Base-by-base conservation (phyloP, 2,888 invertebrate genomes). In the Xiphydria camelus region DNA sequence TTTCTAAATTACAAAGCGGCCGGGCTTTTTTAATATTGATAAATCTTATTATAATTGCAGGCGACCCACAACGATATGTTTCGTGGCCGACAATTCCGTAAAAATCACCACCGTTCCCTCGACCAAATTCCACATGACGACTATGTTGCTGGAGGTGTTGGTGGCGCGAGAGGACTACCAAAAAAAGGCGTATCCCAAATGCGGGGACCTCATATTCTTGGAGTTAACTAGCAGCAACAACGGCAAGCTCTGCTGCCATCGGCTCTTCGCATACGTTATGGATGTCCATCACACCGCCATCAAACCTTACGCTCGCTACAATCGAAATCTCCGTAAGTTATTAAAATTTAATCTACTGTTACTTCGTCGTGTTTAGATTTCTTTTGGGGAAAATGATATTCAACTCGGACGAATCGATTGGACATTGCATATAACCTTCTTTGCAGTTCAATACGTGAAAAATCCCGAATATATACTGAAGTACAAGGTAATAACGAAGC, bases 171-270 rank as follows among this genome's bases (percentile, higher is more conserved):
- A 55, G 6, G 61, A 68, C 7, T 12, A 57, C 0, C 14, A 44
- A 4, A 49, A 29, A 2, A 55, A 61, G 33, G 33, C 19, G 3
- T 52, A 63, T 42, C 71, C 74, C 1, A 41, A 42, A 23, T 60
- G 41, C 10, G 75, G 74, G 0, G 72, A 75, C 36, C 49, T 75
- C 10, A 57, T 73, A 2, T 58, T 57, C 20, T 52, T 75, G 10
- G 66, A 70, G 33, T 64, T 68, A 20, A 33, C 23, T 0, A 49
- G 51, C 3, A 55, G 47, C 21, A 42, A 38, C n/a, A 35, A 44
- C 5, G 43, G 20, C 1, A 46, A 29, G 5, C 52, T 48, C 7
- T 35, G 20, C 0, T 56, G 61, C 22, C 48, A 47, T n/a, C 55
- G 49, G 21, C 47, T 66, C n/a, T 73, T 73, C 21, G 73, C 64